phyloP scores from a whole-genome alignment of 2,888 invertebrate genomes.

The Uropetala carovei region DNA sequence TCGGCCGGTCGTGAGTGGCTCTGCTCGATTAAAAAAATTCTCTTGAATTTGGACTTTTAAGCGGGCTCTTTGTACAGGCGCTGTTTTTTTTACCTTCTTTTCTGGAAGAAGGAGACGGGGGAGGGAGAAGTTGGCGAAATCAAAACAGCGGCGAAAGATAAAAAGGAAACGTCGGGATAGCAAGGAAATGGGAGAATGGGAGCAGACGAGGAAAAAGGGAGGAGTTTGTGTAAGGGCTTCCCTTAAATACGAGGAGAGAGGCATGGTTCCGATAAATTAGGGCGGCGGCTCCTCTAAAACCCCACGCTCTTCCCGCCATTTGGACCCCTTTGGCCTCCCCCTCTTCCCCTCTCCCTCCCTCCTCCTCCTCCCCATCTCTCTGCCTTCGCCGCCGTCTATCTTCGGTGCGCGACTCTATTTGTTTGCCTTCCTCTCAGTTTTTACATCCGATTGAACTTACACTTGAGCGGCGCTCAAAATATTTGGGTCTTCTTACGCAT shows the following conservation, averaged over 20 bases:
- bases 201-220: not conserved
- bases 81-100: too few species aligned
- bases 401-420: constrained; percentile 49
- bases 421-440: constrained; percentile 59
- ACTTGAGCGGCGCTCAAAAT: constrained; percentile 59
- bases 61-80: not conserved
- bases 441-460: constrained; percentile 54
- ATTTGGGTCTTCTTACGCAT: constrained; percentile 33
- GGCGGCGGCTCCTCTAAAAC: constrained; percentile 49
- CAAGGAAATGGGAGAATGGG: not conserved
- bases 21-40: too few species aligned
- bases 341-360: not conserved
- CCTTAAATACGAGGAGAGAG: constrained; percentile 57
- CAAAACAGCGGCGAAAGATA: constrained; percentile 50
- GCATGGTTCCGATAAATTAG: constrained; percentile 64
- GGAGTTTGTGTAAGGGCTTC: constrained; percentile 62
- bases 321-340: not conserved
- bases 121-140: constrained; percentile 21
- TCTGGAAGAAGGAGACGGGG: not conserved
- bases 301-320: constrained; percentile 17
- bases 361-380: not conserved
- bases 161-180: constrained; percentile 28
- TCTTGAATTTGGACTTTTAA: too few species aligned
- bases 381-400: not conserved
- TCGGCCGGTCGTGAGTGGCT: too few species aligned